Base-by-base conservation (phyloP, 1,140 invertebrate species). In the Mylabris phalerata region DNA sequence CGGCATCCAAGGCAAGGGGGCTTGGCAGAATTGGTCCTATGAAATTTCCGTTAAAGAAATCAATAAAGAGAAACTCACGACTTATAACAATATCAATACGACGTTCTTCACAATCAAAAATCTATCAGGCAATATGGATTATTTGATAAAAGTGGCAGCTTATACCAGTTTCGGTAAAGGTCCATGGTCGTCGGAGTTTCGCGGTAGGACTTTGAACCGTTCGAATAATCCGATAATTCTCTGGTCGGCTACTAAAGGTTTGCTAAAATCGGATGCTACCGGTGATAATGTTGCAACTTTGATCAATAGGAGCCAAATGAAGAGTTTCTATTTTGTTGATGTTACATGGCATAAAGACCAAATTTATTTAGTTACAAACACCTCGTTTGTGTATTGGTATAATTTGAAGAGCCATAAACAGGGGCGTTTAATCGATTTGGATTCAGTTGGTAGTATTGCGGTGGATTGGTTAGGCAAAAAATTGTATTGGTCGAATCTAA, bases 391-490 rank as follows among this genome's bases (percentile, higher is more conserved):
- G 0, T 82, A 84, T 66, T 81, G 81, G 73, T 87, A 85, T 57
- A 89, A 91, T 65, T 79, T 82, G 1, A 87, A 82, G 0, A 81
- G 73, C 2, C 78, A 80, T 46, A 63, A 72, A 57, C 72, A 79
- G 10, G 82, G 79, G 7, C 71, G 77, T 11, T 76, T 87, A 62
- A 71, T 75, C 6, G 83, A 84, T 64, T 80, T 87, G 57, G 81
- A 86, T 43, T 85, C 85, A 19, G 89, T 89, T 1, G 83, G 84
- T 0, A 86, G 85, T 61, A 79, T 95, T 13, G 88, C 90, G 0
- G 84, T 94, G 2, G 93, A 97, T 68, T 94, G 90, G 89, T 82
- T 95, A 27, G 90, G 89, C 0, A 84, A 84, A 26, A 89, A 90
- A 70, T 71, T 97, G 0, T 96, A 95, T 69, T 96, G 92, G 91